phyloP scores from a whole-genome alignment of 2,113 vertebrate species.

The Scatophagus argus region DNA sequence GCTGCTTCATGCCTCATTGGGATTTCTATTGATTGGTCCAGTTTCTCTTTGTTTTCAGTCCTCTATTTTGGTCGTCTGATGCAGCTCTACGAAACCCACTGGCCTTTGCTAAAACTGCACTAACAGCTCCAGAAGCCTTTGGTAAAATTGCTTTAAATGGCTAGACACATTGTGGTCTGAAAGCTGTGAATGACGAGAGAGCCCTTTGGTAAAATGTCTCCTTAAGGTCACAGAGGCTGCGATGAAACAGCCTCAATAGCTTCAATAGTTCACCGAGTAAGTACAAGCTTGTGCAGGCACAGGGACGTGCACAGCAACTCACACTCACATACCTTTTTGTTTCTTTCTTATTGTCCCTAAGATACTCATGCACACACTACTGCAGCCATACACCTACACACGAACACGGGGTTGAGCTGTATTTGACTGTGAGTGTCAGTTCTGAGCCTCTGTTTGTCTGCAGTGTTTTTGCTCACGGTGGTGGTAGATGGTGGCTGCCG shows the following conservation, averaged over 20 bases:
- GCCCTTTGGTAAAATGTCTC: slow-evolving; percentile 79
- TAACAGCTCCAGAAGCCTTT: slow-evolving; percentile 70
- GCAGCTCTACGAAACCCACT: slow-evolving; percentile 73
- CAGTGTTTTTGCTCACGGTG: slow-evolving; percentile 38
- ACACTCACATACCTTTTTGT: neutral
- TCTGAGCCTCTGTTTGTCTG: slow-evolving; percentile 47
- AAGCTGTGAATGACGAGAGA: slow-evolving; percentile 67
- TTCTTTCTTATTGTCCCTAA: slow-evolving; percentile 6
- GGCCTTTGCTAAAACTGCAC: slow-evolving; percentile 78
- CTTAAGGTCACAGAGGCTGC: slow-evolving; percentile 74
- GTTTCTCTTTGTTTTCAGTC: slow-evolving; percentile 81
- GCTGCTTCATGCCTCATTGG: slow-evolving; percentile 83
- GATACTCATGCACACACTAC: slow-evolving; percentile 6
- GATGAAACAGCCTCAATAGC: slow-evolving; percentile 59
- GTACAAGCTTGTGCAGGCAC: slow-evolving; percentile 15
- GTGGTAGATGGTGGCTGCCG: slow-evolving; percentile 51
- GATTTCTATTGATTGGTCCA: slow-evolving; percentile 81
- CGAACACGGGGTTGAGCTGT: slow-evolving; percentile 23
- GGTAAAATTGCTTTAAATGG: slow-evolving; percentile 78
- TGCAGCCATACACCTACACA: slow-evolving; percentile 10
- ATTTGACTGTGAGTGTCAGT: slow-evolving; percentile 34
- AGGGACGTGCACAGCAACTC: neutral
- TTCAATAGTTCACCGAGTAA: slow-evolving; percentile 50
- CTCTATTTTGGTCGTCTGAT: slow-evolving; percentile 73
- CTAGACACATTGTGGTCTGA: slow-evolving; percentile 59